Evolutionary conservation across 2,113 vertebrate species (phyloP).

Genomic region (Tor tambroides): DNA sequence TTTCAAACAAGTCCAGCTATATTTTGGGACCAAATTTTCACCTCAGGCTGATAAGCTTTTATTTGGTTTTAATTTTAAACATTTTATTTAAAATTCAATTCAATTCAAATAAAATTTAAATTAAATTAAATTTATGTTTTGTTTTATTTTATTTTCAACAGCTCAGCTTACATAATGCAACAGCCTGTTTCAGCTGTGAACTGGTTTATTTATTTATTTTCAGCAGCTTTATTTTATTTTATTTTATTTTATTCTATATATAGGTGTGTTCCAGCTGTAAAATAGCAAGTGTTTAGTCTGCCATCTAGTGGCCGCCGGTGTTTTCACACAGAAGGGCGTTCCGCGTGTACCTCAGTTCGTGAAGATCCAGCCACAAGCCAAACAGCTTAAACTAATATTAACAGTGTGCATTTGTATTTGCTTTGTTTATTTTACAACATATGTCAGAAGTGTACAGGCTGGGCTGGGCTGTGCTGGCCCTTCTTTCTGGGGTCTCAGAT

Average conservation of each 20-base stretch:
- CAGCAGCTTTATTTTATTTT: background rate
- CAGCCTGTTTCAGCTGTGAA: too few species aligned
- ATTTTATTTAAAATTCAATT: background rate
- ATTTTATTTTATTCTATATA: background rate
- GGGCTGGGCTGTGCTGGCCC: background rate
- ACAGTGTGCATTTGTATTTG: background rate
- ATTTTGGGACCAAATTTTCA: background rate
- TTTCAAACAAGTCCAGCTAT: background rate
- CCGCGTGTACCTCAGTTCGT: background rate
- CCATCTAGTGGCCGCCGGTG: constrained; percentile 36
- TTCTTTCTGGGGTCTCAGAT: background rate
- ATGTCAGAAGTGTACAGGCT: background rate
- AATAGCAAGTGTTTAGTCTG: constrained; percentile 7
- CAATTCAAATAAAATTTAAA: too few species aligned
- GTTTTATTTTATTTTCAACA: too few species aligned
- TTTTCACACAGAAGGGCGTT: background rate
- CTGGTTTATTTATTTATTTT: background rate
- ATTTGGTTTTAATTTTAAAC: background rate
- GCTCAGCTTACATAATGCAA: too few species aligned
- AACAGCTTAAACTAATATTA: background rate
- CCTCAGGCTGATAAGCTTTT: background rate
- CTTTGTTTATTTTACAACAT: background rate
- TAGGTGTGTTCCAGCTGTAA: background rate
- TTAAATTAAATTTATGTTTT: too few species aligned
- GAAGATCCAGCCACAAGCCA: background rate